Evolutionary conservation across 2,888 invertebrate genomes (phyloP).

Genomic region (Drosophila vallismaia): DNA sequence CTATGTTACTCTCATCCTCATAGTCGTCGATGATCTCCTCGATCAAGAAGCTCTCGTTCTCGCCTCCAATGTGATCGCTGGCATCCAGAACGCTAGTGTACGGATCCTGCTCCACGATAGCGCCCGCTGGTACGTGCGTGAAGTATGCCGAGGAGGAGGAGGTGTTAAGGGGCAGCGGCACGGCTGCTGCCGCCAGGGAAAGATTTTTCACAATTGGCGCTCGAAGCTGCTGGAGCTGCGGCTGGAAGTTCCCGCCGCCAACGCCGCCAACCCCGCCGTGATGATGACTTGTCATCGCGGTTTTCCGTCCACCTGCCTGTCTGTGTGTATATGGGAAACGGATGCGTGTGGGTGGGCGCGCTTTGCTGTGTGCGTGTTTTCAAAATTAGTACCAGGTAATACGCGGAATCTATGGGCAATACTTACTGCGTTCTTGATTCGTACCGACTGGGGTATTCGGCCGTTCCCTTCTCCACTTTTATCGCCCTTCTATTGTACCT

Average conservation of each 20-base stretch:
- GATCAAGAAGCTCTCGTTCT: constrained; percentile 76
- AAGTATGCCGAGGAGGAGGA: constrained; percentile 59
- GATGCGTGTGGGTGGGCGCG: constrained; percentile 53
- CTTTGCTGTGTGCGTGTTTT: constrained; percentile 52
- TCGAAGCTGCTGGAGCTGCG: constrained; percentile 38
- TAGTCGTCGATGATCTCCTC: constrained; percentile 80
- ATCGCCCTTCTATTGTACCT: constrained; percentile 2
- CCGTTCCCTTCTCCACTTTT: constrained; percentile 3
- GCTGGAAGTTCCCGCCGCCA: constrained; percentile 64
- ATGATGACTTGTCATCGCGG: constrained; percentile 75
- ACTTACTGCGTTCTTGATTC: constrained; percentile 4
- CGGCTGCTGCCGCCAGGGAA: constrained; percentile 80
- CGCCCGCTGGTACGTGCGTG: constrained; percentile 64
- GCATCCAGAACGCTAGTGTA: constrained; percentile 67
- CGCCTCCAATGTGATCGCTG: constrained; percentile 65
- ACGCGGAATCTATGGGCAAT: constrained; percentile 21
- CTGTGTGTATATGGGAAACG: constrained; percentile 41
- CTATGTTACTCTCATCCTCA: constrained; percentile 79
- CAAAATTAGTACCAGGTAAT: constrained; percentile 56
- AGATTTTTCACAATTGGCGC: constrained; percentile 79
- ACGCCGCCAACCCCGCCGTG: constrained; percentile 43
- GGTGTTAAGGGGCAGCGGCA: constrained; percentile 53
- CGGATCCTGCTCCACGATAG: constrained; percentile 67
- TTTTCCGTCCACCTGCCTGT: constrained; percentile 32
- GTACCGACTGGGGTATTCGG: not conserved